Evolutionary conservation across 23 tunicate species (phyloP).

Genomic region (Trididemnum clinides): DNA sequence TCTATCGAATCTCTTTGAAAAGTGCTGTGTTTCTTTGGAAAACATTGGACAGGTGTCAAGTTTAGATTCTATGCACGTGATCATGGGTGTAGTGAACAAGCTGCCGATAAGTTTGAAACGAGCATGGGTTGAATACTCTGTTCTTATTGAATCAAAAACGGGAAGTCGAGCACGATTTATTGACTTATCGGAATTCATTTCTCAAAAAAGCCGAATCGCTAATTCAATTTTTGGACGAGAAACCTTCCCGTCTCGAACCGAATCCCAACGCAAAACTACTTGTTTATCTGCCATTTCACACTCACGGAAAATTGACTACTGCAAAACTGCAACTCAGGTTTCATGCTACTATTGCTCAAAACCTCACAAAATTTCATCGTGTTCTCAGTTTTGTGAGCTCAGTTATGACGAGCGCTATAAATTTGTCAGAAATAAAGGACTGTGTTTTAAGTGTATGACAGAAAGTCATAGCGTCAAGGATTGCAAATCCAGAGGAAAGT

Average conservation of each 20-base stretch:
- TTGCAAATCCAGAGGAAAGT: background rate
- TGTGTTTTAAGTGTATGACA: background rate
- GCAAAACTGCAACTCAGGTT: background rate
- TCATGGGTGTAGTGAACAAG: background rate
- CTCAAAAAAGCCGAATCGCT: background rate
- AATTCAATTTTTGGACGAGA: constrained; percentile 17
- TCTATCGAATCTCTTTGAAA: background rate
- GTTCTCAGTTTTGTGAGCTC: background rate
- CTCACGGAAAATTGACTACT: no score
- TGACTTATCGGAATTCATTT: background rate
- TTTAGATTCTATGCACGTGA: constrained; percentile 20
- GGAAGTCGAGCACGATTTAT: background rate
- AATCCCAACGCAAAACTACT: background rate
- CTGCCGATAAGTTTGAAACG: background rate
- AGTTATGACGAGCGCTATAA: background rate
- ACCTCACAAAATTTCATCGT: background rate
- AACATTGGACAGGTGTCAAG: background rate
- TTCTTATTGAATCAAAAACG: background rate
- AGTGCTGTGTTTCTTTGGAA: background rate
- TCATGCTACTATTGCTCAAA: background rate
- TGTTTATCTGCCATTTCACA: background rate
- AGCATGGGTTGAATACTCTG: constrained; percentile 3
- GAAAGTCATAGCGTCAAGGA: background rate
- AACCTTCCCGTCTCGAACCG: background rate
- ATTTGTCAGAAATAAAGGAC: background rate